Conservation (phyloP, 2,888 invertebrate species). For the Hydropsyche betteni region DNA sequence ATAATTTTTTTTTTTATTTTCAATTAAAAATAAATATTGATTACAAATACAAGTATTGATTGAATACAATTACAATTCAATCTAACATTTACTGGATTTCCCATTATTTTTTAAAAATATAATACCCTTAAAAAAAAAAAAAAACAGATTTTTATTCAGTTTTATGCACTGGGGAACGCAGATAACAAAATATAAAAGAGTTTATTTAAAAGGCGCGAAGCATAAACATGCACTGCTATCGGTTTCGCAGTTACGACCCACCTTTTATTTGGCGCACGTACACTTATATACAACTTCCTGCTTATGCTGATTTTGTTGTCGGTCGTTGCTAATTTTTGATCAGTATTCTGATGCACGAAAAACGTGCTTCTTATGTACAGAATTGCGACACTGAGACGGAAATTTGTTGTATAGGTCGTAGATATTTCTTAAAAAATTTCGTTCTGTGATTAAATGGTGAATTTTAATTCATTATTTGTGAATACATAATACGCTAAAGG, state of each 20-base stretch:
- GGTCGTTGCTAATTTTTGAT: constrained; percentile 13
- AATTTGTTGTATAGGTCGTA: too few relatives aligned
- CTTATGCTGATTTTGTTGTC: neutral
- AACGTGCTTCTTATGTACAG: neutral
- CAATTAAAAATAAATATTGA: too few relatives aligned
- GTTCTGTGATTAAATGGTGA: too few relatives aligned
- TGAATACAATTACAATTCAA: too few relatives aligned
- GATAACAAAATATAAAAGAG: constrained; percentile 9
- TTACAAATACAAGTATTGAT: too few relatives aligned
- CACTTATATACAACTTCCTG: neutral
- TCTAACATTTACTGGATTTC: neutral
- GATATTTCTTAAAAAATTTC: too few relatives aligned
- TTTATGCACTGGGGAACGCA: neutral
- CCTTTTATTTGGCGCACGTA: constrained; percentile 3
- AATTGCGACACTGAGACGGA: too few relatives aligned
- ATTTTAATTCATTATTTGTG: too few relatives aligned
- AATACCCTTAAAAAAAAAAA: neutral
- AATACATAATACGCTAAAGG: too few relatives aligned
- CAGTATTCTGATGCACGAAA: constrained; percentile 1
- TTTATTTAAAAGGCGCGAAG: neutral
- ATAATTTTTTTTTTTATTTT: too few relatives aligned
- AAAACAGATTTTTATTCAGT: too few relatives aligned
- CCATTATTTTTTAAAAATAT: neutral
- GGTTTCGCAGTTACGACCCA: neutral
- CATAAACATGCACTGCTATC: constrained; percentile 15